Base-by-base conservation (phyloP, 2,113 vertebrate species). In the Octodon degus region DNA sequence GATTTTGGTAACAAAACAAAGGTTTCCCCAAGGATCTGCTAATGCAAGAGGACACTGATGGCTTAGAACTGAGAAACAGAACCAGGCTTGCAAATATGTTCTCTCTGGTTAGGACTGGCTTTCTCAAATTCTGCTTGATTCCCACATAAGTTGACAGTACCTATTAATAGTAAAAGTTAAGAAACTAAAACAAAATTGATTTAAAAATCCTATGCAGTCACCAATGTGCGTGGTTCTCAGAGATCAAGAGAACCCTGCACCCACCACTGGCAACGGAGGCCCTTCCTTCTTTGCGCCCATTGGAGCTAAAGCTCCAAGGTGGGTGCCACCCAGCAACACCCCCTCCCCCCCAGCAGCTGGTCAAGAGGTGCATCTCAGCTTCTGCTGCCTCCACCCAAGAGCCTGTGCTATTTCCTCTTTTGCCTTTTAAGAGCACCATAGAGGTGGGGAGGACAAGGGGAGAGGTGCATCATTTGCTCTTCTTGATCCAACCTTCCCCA, bases 381-480 rank as follows among this genome's bases (percentile, higher is more conserved):
- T 4, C 0, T 47, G 37, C 43, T 3, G 8, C 47, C 34, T 37
- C 30, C 20, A 43, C 17, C 5, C 10, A 1, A 37, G 40, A 80
- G 62, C 72, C n/a, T 12, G 13, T 3, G 79, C 82, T 58, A 19
- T 8, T 12, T 32, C 82, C 74, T 91, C 65, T 40, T 30, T 47
- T n/a, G 60, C 89, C 72, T 87, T 53, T 68, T n/a, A 63, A 63
- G 17, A 97, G 96, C 97, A 96, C 95, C 96, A 24, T 16, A 70
- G 81, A 62, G 60, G 30, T 25, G 32, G 47, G 67, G 2, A 76
- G 77, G 62, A 12, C 24, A 5, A 83, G 93, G 67, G 65, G 83
- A 27, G n/a, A 81, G n/a, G 37, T 27, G 55, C 2, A 17, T 10
- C 13, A 0, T 40, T 9, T 43, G 34, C 27, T 40, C 47, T 65